A percentile compares a stretch with the other conserved stretches of the same genome.
phyloP scores from a whole-genome alignment of 2,797 vertebrate genomes.

The Chiroxiphia lanceolata region DNA sequence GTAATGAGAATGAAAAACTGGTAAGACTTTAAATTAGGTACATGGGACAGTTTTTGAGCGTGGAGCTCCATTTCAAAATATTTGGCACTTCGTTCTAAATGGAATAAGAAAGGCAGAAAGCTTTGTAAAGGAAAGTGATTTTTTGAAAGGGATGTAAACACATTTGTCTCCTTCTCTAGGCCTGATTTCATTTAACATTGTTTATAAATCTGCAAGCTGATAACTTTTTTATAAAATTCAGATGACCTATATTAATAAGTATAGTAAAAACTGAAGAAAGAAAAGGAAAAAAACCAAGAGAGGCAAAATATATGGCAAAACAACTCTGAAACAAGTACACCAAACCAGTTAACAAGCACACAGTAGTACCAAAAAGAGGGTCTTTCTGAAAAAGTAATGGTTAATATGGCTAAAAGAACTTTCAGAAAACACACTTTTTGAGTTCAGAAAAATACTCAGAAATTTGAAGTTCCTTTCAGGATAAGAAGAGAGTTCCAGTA shows the following conservation, averaged over 20 bases:
- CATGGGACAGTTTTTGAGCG: neutral
- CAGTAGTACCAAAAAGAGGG: neutral
- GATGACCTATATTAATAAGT: neutral
- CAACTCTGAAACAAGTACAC: neutral
- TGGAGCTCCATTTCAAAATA: slow-evolving; percentile 3
- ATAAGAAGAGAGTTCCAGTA: neutral
- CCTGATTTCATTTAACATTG: slow-evolving; percentile 1
- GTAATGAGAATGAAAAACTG: slow-evolving; percentile 5
- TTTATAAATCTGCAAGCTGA: slow-evolving; percentile 1
- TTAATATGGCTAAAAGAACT: neutral
- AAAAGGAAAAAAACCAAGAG: neutral
- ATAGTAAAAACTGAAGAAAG: neutral
- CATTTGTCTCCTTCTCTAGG: neutral
- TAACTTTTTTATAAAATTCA: slow-evolving; percentile 10
- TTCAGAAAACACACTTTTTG: neutral
- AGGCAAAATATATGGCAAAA: neutral
- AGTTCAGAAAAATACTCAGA: neutral
- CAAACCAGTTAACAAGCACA: neutral
- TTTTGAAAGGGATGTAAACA: neutral
- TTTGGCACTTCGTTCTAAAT: neutral
- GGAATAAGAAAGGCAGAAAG: neutral
- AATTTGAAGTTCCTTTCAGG: neutral
- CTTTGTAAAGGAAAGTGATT: neutral
- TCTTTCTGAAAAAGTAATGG: neutral
- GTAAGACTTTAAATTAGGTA: slow-evolving; percentile 3